A percentile compares a stretch with the other conserved stretches of the same genome.
These are phyloP conservation scores for Melinaea menophilus DNA, from an alignment of 2,888 invertebrate species.

Conservation along the genomic window DNA sequence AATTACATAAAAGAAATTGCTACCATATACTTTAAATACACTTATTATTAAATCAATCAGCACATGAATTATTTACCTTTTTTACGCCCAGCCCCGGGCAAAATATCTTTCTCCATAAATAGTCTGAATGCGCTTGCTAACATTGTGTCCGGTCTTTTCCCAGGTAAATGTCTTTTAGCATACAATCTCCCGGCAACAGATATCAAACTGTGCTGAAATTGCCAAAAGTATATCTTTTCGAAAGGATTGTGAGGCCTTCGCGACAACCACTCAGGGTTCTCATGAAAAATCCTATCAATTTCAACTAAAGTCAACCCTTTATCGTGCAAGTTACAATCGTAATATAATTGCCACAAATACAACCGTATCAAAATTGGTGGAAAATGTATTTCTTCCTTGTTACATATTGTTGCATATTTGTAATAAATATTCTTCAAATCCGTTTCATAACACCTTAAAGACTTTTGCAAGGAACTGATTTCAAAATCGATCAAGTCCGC, in stretches of 20 bases:
- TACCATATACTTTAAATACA: not conserved
- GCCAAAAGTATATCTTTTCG: conserved; percentile 80
- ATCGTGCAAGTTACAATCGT: conserved; percentile 73
- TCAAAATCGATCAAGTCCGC: conserved; percentile 60
- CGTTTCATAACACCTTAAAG: conserved; percentile 66
- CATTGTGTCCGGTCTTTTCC: conserved; percentile 63
- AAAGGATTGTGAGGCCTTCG: conserved; percentile 74
- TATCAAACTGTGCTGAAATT: conserved; percentile 77
- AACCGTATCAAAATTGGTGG: conserved; percentile 70
- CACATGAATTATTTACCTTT: conserved; percentile 50
- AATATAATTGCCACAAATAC: conserved; percentile 79
- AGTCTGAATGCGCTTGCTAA: conserved; percentile 71
- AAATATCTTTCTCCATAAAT: conserved; percentile 72
- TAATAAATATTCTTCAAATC: conserved; percentile 72
- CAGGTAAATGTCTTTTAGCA: conserved; percentile 52
- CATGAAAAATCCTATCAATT: conserved; percentile 68
- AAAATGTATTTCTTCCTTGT: conserved; percentile 53
- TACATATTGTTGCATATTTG: conserved; percentile 71
- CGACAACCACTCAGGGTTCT: conserved; percentile 68
- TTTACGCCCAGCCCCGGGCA: conserved; percentile 57
- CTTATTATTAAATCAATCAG: not conserved
- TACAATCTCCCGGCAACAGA: conserved; percentile 71
- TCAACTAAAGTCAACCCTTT: conserved; percentile 71
- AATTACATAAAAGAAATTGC: conserved; percentile 3
- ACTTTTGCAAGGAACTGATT: conserved; percentile 62